A percentile compares a stretch with the other conserved stretches of the same genome.
phyloP scores from a whole-genome alignment of 2,113 vertebrate species.

The Morone saxatilis region DNA sequence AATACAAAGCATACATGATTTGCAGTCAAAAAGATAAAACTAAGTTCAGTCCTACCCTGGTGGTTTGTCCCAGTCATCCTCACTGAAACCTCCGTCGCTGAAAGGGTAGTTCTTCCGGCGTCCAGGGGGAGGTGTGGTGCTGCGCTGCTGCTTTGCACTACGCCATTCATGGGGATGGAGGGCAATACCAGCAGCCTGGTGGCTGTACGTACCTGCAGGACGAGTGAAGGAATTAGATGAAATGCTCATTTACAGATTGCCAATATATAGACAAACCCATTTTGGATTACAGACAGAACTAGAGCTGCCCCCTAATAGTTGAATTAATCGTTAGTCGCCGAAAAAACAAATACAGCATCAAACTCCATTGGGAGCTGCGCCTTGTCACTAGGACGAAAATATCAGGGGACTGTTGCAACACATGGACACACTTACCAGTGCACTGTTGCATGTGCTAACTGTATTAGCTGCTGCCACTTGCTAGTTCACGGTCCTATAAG shows the following conservation, averaged over 20 bases:
- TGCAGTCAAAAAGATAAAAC: not conserved
- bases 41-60: conserved; percentile 83
- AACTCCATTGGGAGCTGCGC: too few relatives aligned
- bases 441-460: too few relatives aligned
- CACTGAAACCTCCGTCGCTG: conserved; percentile 90
- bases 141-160: conserved; percentile 87
- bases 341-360: too few relatives aligned
- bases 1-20: too few relatives aligned
- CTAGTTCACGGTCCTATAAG: too few relatives aligned
- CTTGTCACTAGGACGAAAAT: too few relatives aligned
- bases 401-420: too few relatives aligned
- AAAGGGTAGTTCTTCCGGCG: conserved; percentile 91
- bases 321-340: too few relatives aligned
- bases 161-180: conserved; percentile 91
- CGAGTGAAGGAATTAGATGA: not conserved
- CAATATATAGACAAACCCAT: not conserved
- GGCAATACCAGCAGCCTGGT: conserved; percentile 86
- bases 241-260: not conserved
- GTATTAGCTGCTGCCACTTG: too few relatives aligned
- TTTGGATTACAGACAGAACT: not conserved
- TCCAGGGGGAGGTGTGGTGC: conserved; percentile 86
- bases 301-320: too few relatives aligned
- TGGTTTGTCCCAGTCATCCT: conserved; percentile 95
- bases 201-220: conserved; percentile 85
- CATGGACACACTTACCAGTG: too few relatives aligned